Percentiles rank a stretch among this genome's conserved stretches.
phyloP scores from a whole-genome alignment of 2,113 vertebrate species.

The Garra rufa region DNA sequence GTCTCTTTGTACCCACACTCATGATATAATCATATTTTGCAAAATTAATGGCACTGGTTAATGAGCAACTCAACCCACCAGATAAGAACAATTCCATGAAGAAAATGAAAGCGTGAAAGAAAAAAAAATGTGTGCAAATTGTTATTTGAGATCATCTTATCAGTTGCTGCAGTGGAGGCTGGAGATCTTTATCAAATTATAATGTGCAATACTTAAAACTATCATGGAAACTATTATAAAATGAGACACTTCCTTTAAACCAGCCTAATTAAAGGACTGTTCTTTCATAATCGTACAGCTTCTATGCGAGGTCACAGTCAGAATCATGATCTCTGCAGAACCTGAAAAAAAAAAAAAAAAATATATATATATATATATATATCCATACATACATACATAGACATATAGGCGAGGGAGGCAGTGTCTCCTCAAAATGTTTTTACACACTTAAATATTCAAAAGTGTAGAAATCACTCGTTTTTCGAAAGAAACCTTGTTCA shows the following conservation, averaged over 20 bases:
- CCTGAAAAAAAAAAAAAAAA: no score
- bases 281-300: no score
- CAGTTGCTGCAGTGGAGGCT: neutral
- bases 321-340: no score
- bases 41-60: neutral
- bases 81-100: constrained; percentile 26
- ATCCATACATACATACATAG: no score
- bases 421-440: no score
- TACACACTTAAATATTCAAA: no score
- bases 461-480: no score
- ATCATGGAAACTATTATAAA: constrained; percentile 5
- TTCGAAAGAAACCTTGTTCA: no score
- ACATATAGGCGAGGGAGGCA: no score
- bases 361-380: no score
- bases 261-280: no score
- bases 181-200: constrained; percentile 9
- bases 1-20: neutral
- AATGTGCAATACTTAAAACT: neutral
- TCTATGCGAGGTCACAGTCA: no score
- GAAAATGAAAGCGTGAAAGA: constrained; percentile 31
- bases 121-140: constrained; percentile 20
- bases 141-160: neutral
- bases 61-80: neutral
- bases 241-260: neutral
- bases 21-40: constrained; percentile 14